phyloP scores from a whole-genome alignment of 2,888 invertebrate species.

The Meiosimyza decipiens region DNA sequence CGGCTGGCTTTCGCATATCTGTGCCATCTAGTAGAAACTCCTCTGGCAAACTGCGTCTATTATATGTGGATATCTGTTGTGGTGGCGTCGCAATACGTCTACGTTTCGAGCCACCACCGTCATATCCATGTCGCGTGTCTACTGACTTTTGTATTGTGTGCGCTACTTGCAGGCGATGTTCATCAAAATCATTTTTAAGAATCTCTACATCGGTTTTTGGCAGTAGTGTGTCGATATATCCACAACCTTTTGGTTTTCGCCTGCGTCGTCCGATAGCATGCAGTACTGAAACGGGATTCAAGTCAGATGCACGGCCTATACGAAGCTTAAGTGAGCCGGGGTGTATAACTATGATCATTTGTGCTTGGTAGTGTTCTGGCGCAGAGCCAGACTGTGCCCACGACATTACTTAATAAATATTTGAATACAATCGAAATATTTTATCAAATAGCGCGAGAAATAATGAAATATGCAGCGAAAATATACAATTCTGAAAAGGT shows the following conservation, averaged over 20 bases:
- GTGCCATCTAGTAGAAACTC: constrained; percentile 61
- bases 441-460: no score
- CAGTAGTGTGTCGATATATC: constrained; percentile 52
- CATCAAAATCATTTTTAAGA: constrained; percentile 81
- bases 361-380: constrained; percentile 66
- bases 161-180: constrained; percentile 83
- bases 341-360: constrained; percentile 91
- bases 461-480: no score
- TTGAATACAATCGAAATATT: no score
- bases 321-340: constrained; percentile 91
- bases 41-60: constrained; percentile 82
- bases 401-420: not conserved
- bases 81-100: constrained; percentile 86
- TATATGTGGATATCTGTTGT: constrained; percentile 89
- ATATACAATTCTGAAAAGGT: no score
- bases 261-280: constrained; percentile 70
- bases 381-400: constrained; percentile 5
- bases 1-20: not conserved
- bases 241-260: constrained; percentile 43
- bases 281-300: constrained; percentile 84
- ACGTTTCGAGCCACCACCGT: constrained; percentile 70
- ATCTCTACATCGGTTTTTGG: constrained; percentile 61
- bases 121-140: constrained; percentile 72
- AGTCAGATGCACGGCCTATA: constrained; percentile 91
- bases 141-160: constrained; percentile 89